These are phyloP conservation scores for Dasysyrphus albostriatus DNA, from an alignment of 2,888 invertebrate species.

Conservation along the genomic window DNA sequence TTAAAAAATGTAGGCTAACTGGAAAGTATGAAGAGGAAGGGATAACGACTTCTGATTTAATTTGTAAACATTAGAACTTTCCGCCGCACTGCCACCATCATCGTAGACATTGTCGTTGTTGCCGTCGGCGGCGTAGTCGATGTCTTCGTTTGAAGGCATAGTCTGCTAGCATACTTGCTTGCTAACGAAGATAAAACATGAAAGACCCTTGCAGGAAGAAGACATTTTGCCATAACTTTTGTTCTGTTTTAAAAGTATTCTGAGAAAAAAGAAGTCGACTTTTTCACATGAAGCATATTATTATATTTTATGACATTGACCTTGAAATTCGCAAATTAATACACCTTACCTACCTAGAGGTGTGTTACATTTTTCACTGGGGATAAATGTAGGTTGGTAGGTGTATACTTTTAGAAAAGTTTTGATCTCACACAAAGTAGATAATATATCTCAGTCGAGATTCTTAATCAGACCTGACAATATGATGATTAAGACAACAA, in stretches of 20 bases:
- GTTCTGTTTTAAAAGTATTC: neutral
- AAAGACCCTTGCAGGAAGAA: neutral
- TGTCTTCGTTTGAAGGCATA: neutral
- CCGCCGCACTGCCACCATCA: neutral
- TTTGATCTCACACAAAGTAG: too few relatives aligned
- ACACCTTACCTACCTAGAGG: neutral
- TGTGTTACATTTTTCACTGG: too few relatives aligned
- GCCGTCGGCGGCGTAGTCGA: neutral
- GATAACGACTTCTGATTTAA: slow-evolving; percentile 14
- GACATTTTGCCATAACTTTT: neutral
- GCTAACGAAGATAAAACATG: neutral
- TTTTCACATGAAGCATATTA: neutral
- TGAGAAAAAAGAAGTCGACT: neutral
- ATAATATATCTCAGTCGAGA: too few relatives aligned
- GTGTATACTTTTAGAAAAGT: too few relatives aligned
- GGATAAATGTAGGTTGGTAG: too few relatives aligned
- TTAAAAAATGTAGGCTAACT: slow-evolving; percentile 3
- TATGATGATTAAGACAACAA: too few relatives aligned
- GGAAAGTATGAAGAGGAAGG: neutral
- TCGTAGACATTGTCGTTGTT: too few relatives aligned
- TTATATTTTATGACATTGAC: neutral
- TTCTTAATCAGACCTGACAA: too few relatives aligned
- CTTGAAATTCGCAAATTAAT: slow-evolving; percentile 7
- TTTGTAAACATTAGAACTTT: slow-evolving; percentile 7
- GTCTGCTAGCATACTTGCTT: neutral